phyloP scores from a whole-genome alignment of 64 coral and sea anemone genomes.

The Stichodactyla helianthus region DNA sequence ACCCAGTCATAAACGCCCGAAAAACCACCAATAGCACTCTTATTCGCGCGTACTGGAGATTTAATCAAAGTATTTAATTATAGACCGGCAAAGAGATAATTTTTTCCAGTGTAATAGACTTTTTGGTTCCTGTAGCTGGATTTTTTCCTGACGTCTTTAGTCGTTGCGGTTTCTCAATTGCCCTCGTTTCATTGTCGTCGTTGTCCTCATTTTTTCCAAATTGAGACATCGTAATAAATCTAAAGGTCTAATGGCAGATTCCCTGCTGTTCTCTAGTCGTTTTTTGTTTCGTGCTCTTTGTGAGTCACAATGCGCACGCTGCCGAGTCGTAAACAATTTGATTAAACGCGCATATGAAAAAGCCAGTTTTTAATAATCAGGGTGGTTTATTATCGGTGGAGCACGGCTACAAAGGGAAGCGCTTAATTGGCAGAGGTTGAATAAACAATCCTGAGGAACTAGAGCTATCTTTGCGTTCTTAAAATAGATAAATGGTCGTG shows the following conservation, averaged over 20 bases:
- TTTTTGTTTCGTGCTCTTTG: background rate
- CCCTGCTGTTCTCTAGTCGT: background rate
- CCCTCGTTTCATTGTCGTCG: background rate
- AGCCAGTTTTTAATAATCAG: background rate
- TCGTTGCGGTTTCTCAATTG: slow-evolving; percentile 4
- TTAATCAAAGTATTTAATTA: slow-evolving; percentile 1
- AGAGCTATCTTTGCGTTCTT: background rate
- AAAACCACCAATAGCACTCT: background rate
- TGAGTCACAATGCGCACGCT: background rate
- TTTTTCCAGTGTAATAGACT: background rate
- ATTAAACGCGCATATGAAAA: background rate
- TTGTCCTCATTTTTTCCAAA: background rate
- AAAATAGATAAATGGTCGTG: background rate
- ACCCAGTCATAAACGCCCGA: background rate
- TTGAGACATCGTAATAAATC: background rate
- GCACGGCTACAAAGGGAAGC: background rate
- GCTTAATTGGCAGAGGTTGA: slow-evolving; percentile 7
- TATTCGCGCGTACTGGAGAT: background rate
- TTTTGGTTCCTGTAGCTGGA: background rate
- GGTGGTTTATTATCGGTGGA: background rate
- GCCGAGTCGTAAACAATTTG: background rate
- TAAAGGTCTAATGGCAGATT: background rate
- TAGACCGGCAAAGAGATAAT: background rate
- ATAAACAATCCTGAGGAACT: background rate
- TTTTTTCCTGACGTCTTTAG: background rate